Evolutionary conservation across 2,113 vertebrate species (phyloP).

Genomic region (Corvus moneduloides): DNA sequence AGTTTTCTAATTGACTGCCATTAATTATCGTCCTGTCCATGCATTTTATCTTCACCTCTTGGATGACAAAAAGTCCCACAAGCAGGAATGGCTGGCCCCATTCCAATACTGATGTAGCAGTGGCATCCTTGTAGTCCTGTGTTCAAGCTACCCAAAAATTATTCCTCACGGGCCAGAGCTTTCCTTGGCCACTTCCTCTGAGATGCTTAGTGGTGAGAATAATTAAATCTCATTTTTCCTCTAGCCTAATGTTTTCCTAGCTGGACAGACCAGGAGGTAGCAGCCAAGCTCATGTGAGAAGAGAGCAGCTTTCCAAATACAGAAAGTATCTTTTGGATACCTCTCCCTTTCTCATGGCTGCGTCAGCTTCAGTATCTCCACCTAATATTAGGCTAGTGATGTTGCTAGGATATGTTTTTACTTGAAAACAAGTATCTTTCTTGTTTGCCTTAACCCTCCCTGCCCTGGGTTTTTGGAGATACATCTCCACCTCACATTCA

Average conservation of each 20-base stretch:
- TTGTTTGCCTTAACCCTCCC: not conserved
- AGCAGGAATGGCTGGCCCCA: not conserved
- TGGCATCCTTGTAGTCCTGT: not conserved
- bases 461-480: not conserved
- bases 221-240: not conserved
- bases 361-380: not conserved
- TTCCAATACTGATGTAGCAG: fast-evolving
- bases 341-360: not conserved
- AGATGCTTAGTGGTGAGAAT: not conserved
- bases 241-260: not conserved
- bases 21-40: not conserved
- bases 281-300: not conserved
- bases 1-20: not conserved
- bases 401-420: constrained; percentile 27
- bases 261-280: not conserved
- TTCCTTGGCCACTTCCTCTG: not conserved
- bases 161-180: not conserved
- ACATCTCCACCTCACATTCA: not conserved
- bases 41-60: not conserved
- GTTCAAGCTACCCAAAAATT: not conserved
- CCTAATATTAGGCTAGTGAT: not conserved
- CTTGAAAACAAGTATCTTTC: not conserved
- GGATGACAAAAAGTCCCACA: not conserved
- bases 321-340: not conserved
- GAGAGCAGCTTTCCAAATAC: not conserved